Conservation (phyloP, 2,888 invertebrate species). For the Vanessa cardui region DNA sequence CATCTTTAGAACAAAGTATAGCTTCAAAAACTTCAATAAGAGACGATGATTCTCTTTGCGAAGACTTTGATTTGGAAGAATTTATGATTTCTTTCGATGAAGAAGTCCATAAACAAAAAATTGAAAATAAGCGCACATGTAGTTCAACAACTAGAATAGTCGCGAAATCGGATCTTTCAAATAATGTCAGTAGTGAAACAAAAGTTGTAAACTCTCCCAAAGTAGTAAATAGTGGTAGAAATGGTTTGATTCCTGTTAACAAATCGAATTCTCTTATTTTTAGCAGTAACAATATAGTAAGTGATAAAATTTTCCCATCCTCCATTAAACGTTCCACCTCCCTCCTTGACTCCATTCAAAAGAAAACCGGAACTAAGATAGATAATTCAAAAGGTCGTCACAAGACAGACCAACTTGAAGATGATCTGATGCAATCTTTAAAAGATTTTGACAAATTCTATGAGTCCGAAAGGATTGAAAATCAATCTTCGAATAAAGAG, state of each 20-base stretch:
- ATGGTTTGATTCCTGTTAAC: constrained; percentile 74
- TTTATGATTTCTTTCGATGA: constrained; percentile 87
- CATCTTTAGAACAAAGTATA: constrained; percentile 77
- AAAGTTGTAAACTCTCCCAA: constrained; percentile 68
- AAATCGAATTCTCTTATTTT: constrained; percentile 82
- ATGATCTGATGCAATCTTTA: constrained; percentile 78
- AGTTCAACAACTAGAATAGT: constrained; percentile 78
- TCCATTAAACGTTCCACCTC: constrained; percentile 82
- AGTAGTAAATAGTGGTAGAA: constrained; percentile 53
- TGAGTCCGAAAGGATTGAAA: constrained; percentile 68
- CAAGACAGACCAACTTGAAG: constrained; percentile 75
- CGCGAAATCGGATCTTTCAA: constrained; percentile 59
- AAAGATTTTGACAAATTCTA: constrained; percentile 79
- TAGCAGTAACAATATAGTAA: constrained; percentile 79
- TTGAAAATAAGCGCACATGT: constrained; percentile 72
- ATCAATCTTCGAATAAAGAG: constrained; percentile 56
- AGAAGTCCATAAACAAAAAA: constrained; percentile 76
- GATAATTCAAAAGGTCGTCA: constrained; percentile 69
- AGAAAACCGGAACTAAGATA: constrained; percentile 61
- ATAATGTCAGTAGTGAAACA: constrained; percentile 62
- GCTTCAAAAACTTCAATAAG: constrained; percentile 73
- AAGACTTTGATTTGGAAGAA: constrained; percentile 85
- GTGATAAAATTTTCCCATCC: constrained; percentile 76
- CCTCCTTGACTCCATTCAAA: constrained; percentile 80
- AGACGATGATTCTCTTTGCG: constrained; percentile 81